phyloP scores from a whole-genome alignment of 2,113 vertebrate genomes.

The Meles meles region DNA sequence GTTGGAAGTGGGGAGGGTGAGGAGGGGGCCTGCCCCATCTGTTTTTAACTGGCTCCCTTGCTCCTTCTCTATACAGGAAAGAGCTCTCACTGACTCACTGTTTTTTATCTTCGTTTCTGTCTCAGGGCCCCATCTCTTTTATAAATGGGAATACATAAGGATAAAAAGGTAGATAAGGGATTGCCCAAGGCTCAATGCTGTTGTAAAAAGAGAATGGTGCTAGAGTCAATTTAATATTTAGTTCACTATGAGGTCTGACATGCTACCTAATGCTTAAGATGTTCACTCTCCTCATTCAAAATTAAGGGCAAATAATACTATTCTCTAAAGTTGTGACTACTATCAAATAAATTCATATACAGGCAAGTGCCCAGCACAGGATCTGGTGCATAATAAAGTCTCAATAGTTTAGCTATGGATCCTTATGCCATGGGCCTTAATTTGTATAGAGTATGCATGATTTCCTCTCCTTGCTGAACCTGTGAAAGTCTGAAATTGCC shows the following conservation, averaged over 20 bases:
- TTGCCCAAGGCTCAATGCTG: background rate
- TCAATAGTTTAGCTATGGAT: background rate
- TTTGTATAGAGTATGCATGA: background rate
- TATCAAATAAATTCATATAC: background rate
- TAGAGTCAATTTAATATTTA: background rate
- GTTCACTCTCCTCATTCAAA: background rate
- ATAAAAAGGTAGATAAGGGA: background rate
- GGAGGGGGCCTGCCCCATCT: background rate
- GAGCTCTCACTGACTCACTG: background rate
- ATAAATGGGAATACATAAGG: background rate
- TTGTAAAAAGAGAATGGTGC: background rate
- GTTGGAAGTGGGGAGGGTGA: background rate
- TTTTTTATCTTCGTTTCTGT: background rate
- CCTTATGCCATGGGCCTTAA: background rate
- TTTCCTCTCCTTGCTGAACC: background rate
- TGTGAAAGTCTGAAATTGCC: background rate
- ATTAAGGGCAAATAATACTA: background rate
- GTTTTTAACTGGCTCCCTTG: background rate
- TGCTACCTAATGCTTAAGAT: background rate
- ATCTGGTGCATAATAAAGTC: background rate
- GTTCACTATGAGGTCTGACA: background rate
- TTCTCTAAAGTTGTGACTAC: background rate
- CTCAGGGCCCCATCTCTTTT: background rate
- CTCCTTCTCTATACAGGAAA: background rate
- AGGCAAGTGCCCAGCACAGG: background rate